Conservation (phyloP, 2,888 invertebrate genomes). For the Gordius sp. region DNA sequence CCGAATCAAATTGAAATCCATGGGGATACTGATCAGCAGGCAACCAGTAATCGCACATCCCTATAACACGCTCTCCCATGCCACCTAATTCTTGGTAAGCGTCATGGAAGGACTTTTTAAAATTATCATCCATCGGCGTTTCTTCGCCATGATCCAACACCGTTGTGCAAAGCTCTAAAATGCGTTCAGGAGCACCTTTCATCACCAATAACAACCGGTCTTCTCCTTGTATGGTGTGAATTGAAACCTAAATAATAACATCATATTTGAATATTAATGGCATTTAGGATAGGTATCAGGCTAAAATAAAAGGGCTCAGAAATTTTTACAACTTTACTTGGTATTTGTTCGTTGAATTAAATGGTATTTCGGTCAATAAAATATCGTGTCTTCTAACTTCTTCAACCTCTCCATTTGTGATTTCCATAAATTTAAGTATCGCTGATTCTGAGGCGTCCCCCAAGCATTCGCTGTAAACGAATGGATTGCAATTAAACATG, state of each 20-base stretch:
- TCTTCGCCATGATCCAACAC: constrained; percentile 35
- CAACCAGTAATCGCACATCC: constrained; percentile 30
- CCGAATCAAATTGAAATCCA: constrained; percentile 38
- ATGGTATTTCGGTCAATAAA: constrained; percentile 40
- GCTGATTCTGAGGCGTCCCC: constrained; percentile 85
- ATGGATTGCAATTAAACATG: too few species aligned
- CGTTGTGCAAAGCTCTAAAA: constrained; percentile 43
- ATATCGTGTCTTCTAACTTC: constrained; percentile 32
- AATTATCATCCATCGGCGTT: constrained; percentile 25
- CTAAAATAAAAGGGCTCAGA: too few species aligned
- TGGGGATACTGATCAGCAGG: constrained; percentile 31
- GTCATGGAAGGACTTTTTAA: constrained; percentile 28
- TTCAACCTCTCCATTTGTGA: constrained; percentile 35
- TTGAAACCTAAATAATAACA: constrained; percentile 45
- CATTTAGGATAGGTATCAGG: too few species aligned
- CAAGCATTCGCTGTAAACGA: constrained; percentile 36
- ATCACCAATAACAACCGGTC: constrained; percentile 48
- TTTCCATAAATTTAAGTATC: constrained; percentile 43
- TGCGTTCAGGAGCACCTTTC: constrained; percentile 60
- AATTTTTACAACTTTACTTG: constrained; percentile 28
- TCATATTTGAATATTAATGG: too few species aligned
- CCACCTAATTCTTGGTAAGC: constrained; percentile 26
- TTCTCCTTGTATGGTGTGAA: constrained; percentile 55
- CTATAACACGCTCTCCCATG: constrained; percentile 20
- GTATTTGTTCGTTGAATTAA: constrained; percentile 41